Evolutionary conservation across 2,113 vertebrate species (phyloP).

Genomic region (Choloepus hoffmanni): DNA sequence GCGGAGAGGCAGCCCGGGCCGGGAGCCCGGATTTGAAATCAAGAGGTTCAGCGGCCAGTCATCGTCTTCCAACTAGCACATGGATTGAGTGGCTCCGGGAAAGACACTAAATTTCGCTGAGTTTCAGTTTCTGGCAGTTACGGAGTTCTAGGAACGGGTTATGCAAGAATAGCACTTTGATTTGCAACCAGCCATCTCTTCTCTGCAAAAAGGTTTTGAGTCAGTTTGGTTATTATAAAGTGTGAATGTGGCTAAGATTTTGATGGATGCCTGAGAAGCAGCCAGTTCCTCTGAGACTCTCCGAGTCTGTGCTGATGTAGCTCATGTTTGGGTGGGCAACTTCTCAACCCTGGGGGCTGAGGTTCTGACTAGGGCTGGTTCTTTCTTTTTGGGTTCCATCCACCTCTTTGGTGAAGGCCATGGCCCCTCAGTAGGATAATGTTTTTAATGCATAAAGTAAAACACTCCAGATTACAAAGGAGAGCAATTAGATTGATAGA

Average conservation of each 20-base stretch:
- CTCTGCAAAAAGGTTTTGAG: background rate
- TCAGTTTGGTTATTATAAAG: background rate
- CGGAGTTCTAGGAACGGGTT: background rate
- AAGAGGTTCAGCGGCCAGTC: background rate
- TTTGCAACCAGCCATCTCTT: background rate
- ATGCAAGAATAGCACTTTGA: background rate
- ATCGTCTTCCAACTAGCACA: accelerated
- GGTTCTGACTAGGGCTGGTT: background rate
- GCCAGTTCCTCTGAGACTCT: background rate
- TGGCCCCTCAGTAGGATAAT: background rate
- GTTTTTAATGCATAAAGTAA: background rate
- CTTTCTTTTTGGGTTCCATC: background rate
- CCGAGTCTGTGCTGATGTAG: background rate
- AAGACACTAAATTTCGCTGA: background rate
- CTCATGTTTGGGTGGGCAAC: too few species aligned
- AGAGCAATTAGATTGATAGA: background rate
- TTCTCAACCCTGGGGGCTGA: background rate
- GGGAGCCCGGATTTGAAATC: accelerated
- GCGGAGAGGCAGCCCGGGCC: too few species aligned
- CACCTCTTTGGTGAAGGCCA: background rate
- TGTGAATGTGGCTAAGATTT: background rate
- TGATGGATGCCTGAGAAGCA: background rate
- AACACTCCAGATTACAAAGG: background rate
- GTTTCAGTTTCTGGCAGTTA: background rate
- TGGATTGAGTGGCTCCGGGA: background rate